These are phyloP conservation scores for Euwallacea fornicatus DNA, from an alignment of 1,140 invertebrate genomes.

Conservation along the genomic window DNA sequence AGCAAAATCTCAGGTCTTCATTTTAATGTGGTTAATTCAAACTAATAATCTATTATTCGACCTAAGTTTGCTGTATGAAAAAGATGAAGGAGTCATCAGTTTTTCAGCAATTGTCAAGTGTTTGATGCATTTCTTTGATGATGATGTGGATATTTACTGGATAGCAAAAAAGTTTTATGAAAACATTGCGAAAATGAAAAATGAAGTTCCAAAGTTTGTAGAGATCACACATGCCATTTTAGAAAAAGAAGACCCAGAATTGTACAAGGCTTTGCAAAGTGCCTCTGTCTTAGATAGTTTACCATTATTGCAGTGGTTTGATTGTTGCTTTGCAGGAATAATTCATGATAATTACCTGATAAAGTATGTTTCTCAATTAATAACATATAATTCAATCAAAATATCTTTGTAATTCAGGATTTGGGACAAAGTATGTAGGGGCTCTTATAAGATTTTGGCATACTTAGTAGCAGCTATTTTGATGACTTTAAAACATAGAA, in stretches of 20 bases:
- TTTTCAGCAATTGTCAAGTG: conserved; percentile 49
- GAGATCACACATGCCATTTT: conserved; percentile 67
- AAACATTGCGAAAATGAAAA: conserved; percentile 64
- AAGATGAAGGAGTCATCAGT: conserved; percentile 64
- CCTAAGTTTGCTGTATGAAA: conserved; percentile 46
- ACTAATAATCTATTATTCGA: conserved; percentile 65
- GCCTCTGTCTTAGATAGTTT: conserved; percentile 61
- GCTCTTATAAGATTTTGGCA: conserved; percentile 77
- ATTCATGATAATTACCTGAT: conserved; percentile 75
- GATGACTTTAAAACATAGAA: conserved; percentile 65
- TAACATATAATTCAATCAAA: conserved; percentile 24
- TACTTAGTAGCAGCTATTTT: conserved; percentile 76
- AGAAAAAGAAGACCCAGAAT: conserved; percentile 69
- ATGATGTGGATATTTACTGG: conserved; percentile 78
- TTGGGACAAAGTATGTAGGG: conserved; percentile 86
- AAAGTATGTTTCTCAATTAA: conserved; percentile 59
- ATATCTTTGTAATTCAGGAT: conserved; percentile 62
- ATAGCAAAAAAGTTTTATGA: conserved; percentile 72
- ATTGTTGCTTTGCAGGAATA: conserved; percentile 76
- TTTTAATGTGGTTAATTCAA: conserved; percentile 78
- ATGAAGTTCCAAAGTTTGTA: conserved; percentile 65
- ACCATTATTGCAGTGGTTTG: conserved; percentile 71
- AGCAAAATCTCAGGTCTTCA: conserved; percentile 63
- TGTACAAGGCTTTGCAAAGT: conserved; percentile 65
- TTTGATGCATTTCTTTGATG: conserved; percentile 65